Percentiles rank a stretch among this genome's conserved stretches.
phyloP scores from a whole-genome alignment of 2,888 invertebrate genomes.

The Stomorhina lunata region DNA sequence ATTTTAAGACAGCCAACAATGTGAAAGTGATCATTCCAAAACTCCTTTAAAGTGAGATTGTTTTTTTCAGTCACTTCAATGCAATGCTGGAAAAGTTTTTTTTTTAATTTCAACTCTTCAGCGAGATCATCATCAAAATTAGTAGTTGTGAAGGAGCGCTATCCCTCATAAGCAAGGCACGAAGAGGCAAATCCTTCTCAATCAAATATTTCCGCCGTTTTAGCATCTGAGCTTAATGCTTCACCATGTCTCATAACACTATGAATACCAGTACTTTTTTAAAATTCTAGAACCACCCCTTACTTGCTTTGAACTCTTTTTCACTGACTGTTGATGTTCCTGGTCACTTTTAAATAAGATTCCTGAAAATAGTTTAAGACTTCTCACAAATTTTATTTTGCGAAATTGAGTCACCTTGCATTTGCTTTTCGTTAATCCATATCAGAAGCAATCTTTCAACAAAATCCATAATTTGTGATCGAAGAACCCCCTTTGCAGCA shows the following conservation, averaged over 20 bases:
- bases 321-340: background rate
- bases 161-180: background rate
- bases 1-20: background rate
- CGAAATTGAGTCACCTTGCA: background rate
- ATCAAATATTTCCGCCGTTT: background rate
- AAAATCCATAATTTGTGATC: background rate
- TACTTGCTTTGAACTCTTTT: constrained; percentile 8
- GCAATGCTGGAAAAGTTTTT: background rate
- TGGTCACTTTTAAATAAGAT: background rate
- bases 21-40: background rate
- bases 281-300: constrained; percentile 29
- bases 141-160: too few species aligned
- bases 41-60: background rate
- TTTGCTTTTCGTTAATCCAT: background rate
- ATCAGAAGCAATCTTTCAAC: constrained; percentile 1
- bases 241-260: constrained; percentile 28
- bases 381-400: background rate
- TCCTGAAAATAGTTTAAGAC: background rate
- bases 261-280: constrained; percentile 18
- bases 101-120: constrained; percentile 9
- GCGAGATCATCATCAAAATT: constrained; percentile 7
- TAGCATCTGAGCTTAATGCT: constrained; percentile 21
- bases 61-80: too few species aligned
- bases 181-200: background rate
- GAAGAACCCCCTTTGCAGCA: too few species aligned